Percentiles rank a stretch among this genome's conserved stretches.
These are phyloP conservation scores for Holacanthus passer DNA, from an alignment of 2,113 vertebrate genomes.

Conservation along the genomic window DNA sequence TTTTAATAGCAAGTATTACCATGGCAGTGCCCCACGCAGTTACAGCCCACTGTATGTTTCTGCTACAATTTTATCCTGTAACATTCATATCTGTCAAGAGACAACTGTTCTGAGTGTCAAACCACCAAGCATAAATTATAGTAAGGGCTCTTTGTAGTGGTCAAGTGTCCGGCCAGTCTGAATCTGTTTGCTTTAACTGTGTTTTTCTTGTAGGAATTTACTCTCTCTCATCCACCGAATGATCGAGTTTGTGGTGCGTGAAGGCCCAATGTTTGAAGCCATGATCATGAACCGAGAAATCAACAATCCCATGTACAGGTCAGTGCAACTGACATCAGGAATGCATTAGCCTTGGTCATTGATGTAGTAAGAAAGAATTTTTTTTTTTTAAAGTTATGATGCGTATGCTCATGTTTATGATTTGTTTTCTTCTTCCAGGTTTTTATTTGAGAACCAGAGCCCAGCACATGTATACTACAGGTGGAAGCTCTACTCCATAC, in stretches of 20 bases:
- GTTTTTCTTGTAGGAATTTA: conserved; percentile 99
- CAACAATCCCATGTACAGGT: conserved; percentile 99
- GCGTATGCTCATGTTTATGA: background rate
- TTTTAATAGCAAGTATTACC: background rate
- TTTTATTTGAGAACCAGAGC: conserved; percentile 99
- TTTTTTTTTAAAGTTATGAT: background rate
- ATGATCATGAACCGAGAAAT: conserved; percentile 99
- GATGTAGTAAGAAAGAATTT: accelerated
- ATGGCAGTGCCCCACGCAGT: background rate
- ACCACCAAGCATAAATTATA: conserved; percentile 60
- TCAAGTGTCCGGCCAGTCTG: conserved; percentile 83
- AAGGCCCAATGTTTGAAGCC: conserved; percentile 99
- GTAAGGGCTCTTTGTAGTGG: conserved; percentile 54
- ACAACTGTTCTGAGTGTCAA: conserved; percentile 39
- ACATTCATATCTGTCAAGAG: background rate
- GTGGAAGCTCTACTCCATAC: conserved; percentile 98
- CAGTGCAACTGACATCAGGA: conserved; percentile 3
- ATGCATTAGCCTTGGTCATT: accelerated
- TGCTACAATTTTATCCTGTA: background rate
- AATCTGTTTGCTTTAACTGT: conserved; percentile 99
- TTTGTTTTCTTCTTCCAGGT: conserved; percentile 81
- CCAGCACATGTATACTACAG: conserved; percentile 98
- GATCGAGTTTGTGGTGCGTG: conserved; percentile 99
- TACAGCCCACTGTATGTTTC: background rate
- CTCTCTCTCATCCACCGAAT: conserved; percentile 99